Base-by-base conservation (phyloP, 2,113 vertebrate genomes). In the Dromaius novaehollandiae region DNA sequence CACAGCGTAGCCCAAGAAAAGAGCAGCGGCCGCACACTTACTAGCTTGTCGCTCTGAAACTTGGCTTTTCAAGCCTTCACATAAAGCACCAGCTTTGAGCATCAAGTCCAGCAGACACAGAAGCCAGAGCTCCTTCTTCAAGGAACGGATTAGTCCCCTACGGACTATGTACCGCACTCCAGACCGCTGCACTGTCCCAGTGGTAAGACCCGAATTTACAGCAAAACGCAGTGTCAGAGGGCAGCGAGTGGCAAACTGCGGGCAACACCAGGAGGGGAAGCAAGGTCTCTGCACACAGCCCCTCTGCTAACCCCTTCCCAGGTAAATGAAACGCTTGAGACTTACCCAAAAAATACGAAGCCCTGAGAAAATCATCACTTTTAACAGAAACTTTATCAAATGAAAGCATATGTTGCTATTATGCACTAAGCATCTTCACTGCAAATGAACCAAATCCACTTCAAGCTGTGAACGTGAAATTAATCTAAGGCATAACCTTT, bases 381-480 rank as follows among this genome's bases (percentile, higher is more conserved):
- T 74, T 7, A 88, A 50, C 48, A 94, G 91, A 82, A 95, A 83
- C 56, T 91, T 65, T 7, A 48, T 44, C 86, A 78, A 88, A 74
- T 9, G 63, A 51, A 74, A 86, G 86, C 48, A 28, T 46, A 61
- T 88, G 18, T 68, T 28, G 20, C 50, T 6, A 1, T 73, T 73
- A 28, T 3, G 6, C 90, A 28, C 46, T 2, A 63, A 86, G 63
- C 21, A 20, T 22, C 80, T 71, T 3, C 13, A 42, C 63, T 90
- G 83, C 70, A 88, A 88, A 93, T 15, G 70, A 92, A 28, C 75
- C 1, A 0, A 12, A 8, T 32, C 9, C 5, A 11, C 50, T 3
- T 66, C 96, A 91, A 91, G 93, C 93, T 94, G 91, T n/a, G 93
- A 77, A 46, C 24, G 46, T 40, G 84, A 63, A 93, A 95, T 90